Evolutionary conservation across 2,888 invertebrate species (phyloP), one percentile per base, ranked within the genome.

Genomic region (Cosmopolites sordidus): DNA sequence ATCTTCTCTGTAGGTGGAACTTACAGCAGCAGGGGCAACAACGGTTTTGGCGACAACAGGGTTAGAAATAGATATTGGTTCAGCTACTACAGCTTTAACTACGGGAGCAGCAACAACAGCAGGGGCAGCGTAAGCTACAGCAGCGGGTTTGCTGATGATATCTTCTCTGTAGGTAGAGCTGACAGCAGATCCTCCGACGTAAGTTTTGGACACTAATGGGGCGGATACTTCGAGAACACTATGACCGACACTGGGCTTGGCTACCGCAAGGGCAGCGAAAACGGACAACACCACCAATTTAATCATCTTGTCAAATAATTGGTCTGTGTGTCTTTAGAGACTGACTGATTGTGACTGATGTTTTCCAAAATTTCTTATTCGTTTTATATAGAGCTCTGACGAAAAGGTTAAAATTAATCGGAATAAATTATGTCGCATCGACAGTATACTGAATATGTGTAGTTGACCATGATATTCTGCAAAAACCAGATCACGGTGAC

Each of bases 181-280:
- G 43, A 22, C 22, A 9, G 43, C 43, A 8, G 46, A 33, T 46
- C 48, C 38, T 9, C 18, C 51, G 4, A 33, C 12, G 33, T 33
- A 33, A 33, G 56, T 50, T 16, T 46, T 46, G 17, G 56, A 15
- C 9, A 50, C 43, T 14, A 54, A 29, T 14, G 52, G 59, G 27
- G 55, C 43, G 43, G 54, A 39, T n/a, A 46, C 43, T 43, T 18
- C 49, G 17, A 49, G 38, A 14, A 56, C 46, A 29, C 46, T 56
- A 56, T 54, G 53, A 8, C 55, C 42, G 48, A 40, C 68, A 52
- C 60, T 74, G 51, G 54, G 74, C 64, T 60, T 75, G 66, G 82
- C 82, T 66, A 77, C 77, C 55, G 78, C 82, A 69, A 81, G 75
- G 60, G 81, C 78, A 68, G 78, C 73, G 60, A 83, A 74, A 75